Evolutionary conservation across 2,797 vertebrate species (phyloP).

Genomic region (Vireo griseus): DNA sequence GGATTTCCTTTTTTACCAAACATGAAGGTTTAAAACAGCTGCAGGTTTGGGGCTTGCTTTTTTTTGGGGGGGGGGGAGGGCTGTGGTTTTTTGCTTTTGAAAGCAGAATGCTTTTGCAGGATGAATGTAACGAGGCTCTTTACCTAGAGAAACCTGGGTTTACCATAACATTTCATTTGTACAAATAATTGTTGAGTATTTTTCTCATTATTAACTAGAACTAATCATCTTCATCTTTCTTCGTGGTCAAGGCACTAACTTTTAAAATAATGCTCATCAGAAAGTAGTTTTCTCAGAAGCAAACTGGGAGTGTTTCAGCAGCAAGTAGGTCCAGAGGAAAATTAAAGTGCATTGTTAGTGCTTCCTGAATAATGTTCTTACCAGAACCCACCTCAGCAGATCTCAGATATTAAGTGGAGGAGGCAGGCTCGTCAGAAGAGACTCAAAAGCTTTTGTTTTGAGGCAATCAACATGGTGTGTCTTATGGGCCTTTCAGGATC

Average conservation of each 20-base stretch:
- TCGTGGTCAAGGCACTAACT: background rate
- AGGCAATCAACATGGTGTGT: background rate
- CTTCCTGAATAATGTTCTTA: constrained; percentile 30
- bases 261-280: background rate
- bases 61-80: background rate
- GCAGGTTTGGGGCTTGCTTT: background rate
- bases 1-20: background rate
- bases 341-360: constrained; percentile 16
- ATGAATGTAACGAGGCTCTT: background rate
- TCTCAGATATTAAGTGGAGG: constrained; percentile 1
- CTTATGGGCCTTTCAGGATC: background rate
- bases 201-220: background rate
- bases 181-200: background rate
- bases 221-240: background rate
- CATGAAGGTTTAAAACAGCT: background rate
- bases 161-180: background rate
- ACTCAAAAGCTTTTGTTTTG: background rate
- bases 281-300: background rate
- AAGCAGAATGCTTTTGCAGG: background rate
- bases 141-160: background rate
- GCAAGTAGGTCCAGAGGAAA: background rate
- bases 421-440: background rate
- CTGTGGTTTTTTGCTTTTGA: background rate
- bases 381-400: background rate
- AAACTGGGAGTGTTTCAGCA: background rate